These are phyloP conservation scores for Lasiurus borealis DNA, from an alignment of 2,113 vertebrate species.

Conservation along the genomic window DNA sequence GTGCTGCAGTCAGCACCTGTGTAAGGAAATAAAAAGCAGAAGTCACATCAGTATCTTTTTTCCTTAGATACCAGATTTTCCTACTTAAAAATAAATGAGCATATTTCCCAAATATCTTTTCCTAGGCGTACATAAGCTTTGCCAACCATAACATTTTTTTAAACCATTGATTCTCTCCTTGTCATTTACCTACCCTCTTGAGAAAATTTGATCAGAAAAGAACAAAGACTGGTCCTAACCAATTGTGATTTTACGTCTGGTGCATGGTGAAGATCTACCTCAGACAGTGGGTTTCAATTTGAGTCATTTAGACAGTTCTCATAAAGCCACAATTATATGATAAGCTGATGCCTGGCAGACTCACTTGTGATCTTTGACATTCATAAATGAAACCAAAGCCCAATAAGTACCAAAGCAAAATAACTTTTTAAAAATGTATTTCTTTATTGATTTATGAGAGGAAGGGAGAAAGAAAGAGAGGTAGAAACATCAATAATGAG, in stretches of 20 bases:
- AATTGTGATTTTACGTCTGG: not conserved
- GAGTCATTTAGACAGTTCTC: constrained; percentile 42
- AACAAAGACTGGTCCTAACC: constrained; percentile 39
- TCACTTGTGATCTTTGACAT: not conserved
- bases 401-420: constrained; percentile 40
- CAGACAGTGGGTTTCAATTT: constrained; percentile 30
- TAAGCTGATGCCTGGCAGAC: not conserved
- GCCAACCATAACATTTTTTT: not conserved
- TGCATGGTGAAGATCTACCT: not conserved
- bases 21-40: constrained; percentile 77
- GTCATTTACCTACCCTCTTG: constrained; percentile 54
- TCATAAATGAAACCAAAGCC: constrained; percentile 46
- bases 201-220: constrained; percentile 59
- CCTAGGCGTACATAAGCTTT: constrained; percentile 55
- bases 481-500: no score
- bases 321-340: constrained; percentile 55
- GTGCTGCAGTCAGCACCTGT: constrained; percentile 92
- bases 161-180: not conserved
- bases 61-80: constrained; percentile 23
- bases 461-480: no score
- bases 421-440: not conserved
- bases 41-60: constrained; percentile 60
- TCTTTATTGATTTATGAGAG: no score
- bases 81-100: not conserved
- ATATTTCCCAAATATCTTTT: constrained; percentile 45